phyloP scores from a whole-genome alignment of 2,888 invertebrate genomes.

The Agriopis marginaria region DNA sequence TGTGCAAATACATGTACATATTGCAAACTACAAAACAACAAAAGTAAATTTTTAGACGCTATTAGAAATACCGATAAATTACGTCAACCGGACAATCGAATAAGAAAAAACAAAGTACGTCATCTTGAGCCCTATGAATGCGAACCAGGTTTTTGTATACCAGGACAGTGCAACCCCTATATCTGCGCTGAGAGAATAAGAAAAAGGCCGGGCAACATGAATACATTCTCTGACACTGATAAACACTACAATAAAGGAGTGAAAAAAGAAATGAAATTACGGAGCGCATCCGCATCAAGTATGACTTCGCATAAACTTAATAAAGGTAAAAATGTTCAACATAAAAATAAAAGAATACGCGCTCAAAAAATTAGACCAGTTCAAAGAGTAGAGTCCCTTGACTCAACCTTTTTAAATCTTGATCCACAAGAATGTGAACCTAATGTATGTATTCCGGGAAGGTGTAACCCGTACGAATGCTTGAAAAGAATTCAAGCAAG shows the following conservation, averaged over 20 bases:
- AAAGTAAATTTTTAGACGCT: not conserved
- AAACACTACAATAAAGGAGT: not conserved
- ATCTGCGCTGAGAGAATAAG: constrained; percentile 16
- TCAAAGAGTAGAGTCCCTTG: not conserved
- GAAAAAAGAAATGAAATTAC: not conserved
- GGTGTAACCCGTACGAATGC: constrained; percentile 35
- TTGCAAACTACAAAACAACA: constrained; percentile 4
- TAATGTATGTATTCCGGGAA: constrained; percentile 48
- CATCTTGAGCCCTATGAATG: constrained; percentile 17
- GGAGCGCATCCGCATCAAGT: not conserved
- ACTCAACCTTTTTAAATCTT: constrained; percentile 9
- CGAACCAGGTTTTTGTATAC: constrained; percentile 9
- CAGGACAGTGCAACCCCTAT: constrained; percentile 29
- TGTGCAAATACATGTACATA: constrained; percentile 18
- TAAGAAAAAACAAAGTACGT: not conserved
- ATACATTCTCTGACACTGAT: not conserved
- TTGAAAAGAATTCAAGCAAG: constrained; percentile 3
- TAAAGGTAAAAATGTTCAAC: not conserved
- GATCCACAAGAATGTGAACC: constrained; percentile 6
- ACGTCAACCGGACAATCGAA: not conserved
- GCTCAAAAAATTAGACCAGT: not conserved
- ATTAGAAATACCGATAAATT: not conserved
- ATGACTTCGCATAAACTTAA: not conserved
- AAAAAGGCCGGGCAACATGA: not conserved
- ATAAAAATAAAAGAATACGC: not conserved